phyloP scores from a whole-genome alignment of 2,888 invertebrate genomes.

The Cerceris ruficornis region DNA sequence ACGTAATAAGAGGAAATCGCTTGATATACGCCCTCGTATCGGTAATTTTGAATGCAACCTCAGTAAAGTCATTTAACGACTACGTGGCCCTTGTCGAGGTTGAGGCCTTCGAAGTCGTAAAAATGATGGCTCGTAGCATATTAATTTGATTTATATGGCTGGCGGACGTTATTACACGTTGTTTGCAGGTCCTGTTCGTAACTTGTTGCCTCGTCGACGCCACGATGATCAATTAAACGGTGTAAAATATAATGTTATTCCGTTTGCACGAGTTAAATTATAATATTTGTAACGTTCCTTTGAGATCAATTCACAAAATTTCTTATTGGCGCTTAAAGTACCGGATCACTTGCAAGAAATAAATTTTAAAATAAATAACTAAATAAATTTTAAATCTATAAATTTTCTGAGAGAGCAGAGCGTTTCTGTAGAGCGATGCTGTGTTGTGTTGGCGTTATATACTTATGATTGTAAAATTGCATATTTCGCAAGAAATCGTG shows the following conservation, averaged over 20 bases:
- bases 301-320: too few species aligned
- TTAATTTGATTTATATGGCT: conserved; percentile 46
- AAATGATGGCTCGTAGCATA: conserved; percentile 56
- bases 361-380: too few species aligned
- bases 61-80: conserved; percentile 41
- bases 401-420: too few species aligned
- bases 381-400: too few species aligned
- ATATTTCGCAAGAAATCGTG: too few species aligned
- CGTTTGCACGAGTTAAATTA: too few species aligned
- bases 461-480: too few species aligned
- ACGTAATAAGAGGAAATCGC: conserved; percentile 1
- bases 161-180: conserved; percentile 23
- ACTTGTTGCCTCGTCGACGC: neutral
- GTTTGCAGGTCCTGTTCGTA: conserved; percentile 1
- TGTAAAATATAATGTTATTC: neutral
- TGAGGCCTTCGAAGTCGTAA: conserved; percentile 61
- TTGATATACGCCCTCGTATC: conserved; percentile 23
- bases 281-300: too few species aligned
- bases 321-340: too few species aligned
- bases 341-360: too few species aligned
- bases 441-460: too few species aligned
- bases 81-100: conserved; percentile 66
- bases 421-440: too few species aligned
- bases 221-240: neutral
- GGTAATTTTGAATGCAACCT: conserved; percentile 59